Conservation (phyloP, 1,140 invertebrate genomes). For the Akabosia matsudoensis region DNA sequence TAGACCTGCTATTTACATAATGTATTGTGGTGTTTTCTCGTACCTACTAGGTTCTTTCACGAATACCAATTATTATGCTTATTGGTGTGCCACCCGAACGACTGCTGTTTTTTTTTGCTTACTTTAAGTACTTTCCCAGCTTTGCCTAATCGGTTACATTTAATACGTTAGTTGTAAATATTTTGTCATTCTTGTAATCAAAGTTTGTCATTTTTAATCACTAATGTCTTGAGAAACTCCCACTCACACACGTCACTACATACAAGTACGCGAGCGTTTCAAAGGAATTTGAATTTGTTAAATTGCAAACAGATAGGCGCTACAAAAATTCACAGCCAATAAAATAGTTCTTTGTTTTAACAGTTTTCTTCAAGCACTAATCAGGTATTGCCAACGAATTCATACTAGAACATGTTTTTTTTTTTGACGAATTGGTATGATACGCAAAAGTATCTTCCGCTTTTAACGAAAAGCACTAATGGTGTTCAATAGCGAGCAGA, state of each 20-base stretch:
- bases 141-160: not conserved
- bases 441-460: not conserved
- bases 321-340: not conserved
- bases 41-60: no score
- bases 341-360: not conserved
- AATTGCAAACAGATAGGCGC: no score
- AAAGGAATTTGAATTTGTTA: no score
- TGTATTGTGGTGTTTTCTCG: not conserved
- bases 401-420: not conserved
- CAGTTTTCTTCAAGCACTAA: not conserved
- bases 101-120: not conserved
- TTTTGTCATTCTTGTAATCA: slow-evolving; percentile 8
- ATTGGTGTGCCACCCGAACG: not conserved
- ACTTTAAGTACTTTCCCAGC: slow-evolving; percentile 8
- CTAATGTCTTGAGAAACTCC: not conserved
- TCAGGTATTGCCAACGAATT: slow-evolving; percentile 21
- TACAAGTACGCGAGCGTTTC: not conserved
- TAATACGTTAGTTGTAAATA: no score
- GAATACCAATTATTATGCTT: no score
- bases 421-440: no score
- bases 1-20: no score
- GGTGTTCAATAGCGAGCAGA: not conserved
- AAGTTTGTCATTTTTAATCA: slow-evolving; percentile 21
- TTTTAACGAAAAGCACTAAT: slow-evolving; percentile 24
- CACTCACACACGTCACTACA: not conserved